Conservation (phyloP, 2,888 invertebrate genomes). For the Cephus spinipes region DNA sequence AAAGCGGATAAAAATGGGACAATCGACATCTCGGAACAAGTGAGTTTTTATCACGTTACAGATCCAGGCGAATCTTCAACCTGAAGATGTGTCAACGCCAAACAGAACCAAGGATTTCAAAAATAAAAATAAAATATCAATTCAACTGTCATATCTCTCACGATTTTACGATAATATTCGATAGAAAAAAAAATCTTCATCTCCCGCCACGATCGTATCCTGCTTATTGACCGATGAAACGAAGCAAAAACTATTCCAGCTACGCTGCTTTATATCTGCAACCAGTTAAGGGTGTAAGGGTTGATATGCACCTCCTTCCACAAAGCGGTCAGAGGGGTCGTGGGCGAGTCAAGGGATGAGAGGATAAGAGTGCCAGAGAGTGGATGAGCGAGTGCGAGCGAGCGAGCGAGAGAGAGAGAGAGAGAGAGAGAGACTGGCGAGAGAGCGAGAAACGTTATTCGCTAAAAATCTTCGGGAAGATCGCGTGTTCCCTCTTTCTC, state of each 20-base stretch:
- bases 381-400: not conserved
- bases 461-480: slow-evolving; percentile 3
- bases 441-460: not conserved
- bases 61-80: not conserved
- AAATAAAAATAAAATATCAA: not conserved
- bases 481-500: not conserved
- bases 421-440: too few species aligned
- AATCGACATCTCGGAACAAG: not conserved
- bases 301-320: not conserved
- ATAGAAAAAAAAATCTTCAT: not conserved
- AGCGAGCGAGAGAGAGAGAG: too few species aligned
- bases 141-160: not conserved
- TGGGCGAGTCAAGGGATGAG: not conserved
- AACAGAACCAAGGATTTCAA: not conserved
- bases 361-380: not conserved
- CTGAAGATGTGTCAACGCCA: not conserved
- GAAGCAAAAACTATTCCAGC: not conserved
- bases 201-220: not conserved
- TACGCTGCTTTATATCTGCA: not conserved
- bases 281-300: not conserved
- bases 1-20: not conserved
- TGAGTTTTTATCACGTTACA: not conserved
- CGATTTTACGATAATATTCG: not conserved
- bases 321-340: not conserved
- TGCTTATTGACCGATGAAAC: not conserved